Percentiles rank a stretch among this genome's conserved stretches.
Evolutionary conservation across 2,797 vertebrate genomes (phyloP).

Genomic region (Scolopax bukidnonensis): DNA sequence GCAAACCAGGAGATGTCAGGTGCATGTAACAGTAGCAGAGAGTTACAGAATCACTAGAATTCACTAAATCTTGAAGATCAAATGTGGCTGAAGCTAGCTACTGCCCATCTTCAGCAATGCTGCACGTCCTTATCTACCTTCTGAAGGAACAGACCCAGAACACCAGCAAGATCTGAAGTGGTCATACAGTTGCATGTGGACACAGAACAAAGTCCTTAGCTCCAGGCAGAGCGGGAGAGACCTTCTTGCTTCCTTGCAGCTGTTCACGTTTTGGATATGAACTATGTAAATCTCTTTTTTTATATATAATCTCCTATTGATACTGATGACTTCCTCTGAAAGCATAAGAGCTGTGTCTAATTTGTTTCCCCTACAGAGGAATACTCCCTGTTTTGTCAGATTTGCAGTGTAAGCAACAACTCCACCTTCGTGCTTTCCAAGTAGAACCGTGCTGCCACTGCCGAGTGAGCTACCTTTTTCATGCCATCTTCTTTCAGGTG

Average conservation of each 20-base stretch:
- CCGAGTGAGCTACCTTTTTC: background rate
- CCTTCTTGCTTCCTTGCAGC: background rate
- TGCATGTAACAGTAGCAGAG: background rate
- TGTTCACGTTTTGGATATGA: background rate
- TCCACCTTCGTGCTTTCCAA: background rate
- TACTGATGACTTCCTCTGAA: background rate
- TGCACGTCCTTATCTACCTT: background rate
- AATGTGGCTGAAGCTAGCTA: background rate
- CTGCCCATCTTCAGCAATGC: background rate
- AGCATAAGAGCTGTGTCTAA: fast-evolving
- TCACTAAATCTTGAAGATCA: background rate
- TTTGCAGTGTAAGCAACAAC: background rate
- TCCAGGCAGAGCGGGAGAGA: background rate
- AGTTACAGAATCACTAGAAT: background rate
- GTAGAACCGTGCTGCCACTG: background rate
- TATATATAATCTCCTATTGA: background rate
- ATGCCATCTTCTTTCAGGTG: background rate
- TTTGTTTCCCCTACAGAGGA: background rate
- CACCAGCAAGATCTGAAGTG: background rate
- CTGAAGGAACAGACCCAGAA: background rate
- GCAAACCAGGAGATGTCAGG: background rate
- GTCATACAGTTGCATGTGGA: background rate
- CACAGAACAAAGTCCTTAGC: background rate
- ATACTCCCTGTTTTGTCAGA: background rate
- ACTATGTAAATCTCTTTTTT: background rate